Conservation (phyloP, 2,797 vertebrate genomes). For the Gymnoscopelus braueri region DNA sequence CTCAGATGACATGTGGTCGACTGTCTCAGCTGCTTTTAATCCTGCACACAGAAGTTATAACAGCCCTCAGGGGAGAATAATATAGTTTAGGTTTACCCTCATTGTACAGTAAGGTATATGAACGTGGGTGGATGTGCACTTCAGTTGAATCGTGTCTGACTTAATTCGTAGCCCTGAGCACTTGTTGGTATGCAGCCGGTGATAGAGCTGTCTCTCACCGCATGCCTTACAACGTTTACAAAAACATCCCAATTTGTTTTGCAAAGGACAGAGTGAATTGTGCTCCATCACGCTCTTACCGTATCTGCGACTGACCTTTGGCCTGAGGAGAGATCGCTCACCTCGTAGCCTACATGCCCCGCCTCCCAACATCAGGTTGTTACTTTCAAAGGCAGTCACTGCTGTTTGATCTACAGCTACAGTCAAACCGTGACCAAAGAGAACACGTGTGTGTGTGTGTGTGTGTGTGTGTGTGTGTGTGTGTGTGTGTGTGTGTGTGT, state of each 20-base stretch:
- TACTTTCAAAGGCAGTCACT: slow-evolving; percentile 39
- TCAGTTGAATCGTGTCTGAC: no score
- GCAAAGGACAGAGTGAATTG: slow-evolving; percentile 8
- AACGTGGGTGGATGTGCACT: background rate
- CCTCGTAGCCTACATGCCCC: slow-evolving; percentile 15
- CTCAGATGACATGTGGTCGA: background rate
- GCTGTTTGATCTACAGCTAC: slow-evolving; percentile 53
- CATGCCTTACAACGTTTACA: background rate
- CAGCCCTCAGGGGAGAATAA: background rate
- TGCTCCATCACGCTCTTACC: slow-evolving; percentile 6
- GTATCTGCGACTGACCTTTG: slow-evolving; percentile 46
- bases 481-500: no score
- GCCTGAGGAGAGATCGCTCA: slow-evolving; percentile 37
- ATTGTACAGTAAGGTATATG: background rate
- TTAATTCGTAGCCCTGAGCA: no score
- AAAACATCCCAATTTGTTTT: background rate
- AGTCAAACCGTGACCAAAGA: slow-evolving; percentile 42
- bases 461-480: no score
- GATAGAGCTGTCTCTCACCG: no score
- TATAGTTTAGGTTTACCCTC: no score
- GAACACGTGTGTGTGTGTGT: slow-evolving; percentile 37
- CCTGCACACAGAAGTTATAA: background rate
- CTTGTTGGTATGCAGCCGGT: no score
- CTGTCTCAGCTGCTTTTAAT: background rate
- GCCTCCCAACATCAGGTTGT: slow-evolving; percentile 24